Conservation (phyloP, 2,113 vertebrate genomes). For the Heterotilapia buettikoferi region DNA sequence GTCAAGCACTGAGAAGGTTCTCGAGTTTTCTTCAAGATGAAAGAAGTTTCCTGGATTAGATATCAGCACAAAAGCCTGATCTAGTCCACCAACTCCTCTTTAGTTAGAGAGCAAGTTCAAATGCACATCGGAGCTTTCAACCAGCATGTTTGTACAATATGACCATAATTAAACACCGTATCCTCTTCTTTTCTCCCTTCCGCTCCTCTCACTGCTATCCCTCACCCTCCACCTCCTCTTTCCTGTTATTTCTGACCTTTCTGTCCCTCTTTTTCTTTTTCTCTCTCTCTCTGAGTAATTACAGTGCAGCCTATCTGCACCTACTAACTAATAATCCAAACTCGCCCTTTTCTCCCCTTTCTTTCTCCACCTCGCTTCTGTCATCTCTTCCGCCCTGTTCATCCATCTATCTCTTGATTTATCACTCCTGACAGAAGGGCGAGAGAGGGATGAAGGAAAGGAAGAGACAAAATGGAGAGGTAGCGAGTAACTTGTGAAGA, state of each 20-base stretch:
- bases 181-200: background rate
- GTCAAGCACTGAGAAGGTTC: conserved; percentile 34
- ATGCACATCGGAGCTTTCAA: background rate
- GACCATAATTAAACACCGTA: background rate
- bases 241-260: conserved; percentile 6
- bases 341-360: conserved; percentile 7
- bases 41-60: background rate
- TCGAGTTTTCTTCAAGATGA: background rate
- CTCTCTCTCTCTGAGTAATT: conserved; percentile 48
- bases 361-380: background rate
- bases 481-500: background rate
- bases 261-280: background rate
- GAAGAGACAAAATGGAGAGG: background rate
- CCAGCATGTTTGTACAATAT: background rate
- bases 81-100: background rate
- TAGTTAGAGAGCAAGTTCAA: background rate
- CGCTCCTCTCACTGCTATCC: background rate
- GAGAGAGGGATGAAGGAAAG: background rate
- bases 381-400: conserved; percentile 2
- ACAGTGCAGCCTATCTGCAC: conserved; percentile 64
- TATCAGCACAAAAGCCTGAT: background rate
- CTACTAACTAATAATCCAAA: conserved; percentile 57
- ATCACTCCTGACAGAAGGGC: conserved; percentile 37
- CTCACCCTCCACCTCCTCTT: background rate
- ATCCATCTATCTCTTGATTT: conserved; percentile 68